Evolutionary conservation across 2,888 invertebrate species (phyloP).

Genomic region (Pseudanteris insignis): DNA sequence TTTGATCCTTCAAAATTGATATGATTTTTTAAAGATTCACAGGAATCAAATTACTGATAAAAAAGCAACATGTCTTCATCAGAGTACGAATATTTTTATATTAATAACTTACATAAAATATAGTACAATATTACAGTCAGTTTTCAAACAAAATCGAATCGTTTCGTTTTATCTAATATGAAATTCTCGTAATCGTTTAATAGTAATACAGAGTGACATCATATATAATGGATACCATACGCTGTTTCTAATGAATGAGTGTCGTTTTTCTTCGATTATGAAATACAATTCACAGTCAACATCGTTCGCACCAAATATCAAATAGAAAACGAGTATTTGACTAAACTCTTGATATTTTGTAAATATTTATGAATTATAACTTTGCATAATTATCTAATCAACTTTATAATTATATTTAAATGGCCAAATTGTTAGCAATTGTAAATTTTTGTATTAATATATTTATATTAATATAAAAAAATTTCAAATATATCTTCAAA

Average conservation of each 20-base stretch:
- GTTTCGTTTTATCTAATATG: slow-evolving; percentile 55
- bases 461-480: no score
- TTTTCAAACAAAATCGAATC: slow-evolving; percentile 61
- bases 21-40: no score
- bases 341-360: no score
- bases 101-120: slow-evolving; percentile 65
- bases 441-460: no score
- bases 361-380: no score
- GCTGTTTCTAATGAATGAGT: slow-evolving; percentile 54
- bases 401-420: no score
- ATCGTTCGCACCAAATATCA: slow-evolving; percentile 53
- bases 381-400: no score
- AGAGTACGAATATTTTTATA: slow-evolving; percentile 61
- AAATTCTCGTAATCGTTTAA: slow-evolving; percentile 59
- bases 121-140: slow-evolving; percentile 65
- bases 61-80: no score
- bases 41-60: no score
- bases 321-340: slow-evolving; percentile 28
- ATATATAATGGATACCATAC: slow-evolving; percentile 52
- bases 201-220: slow-evolving; percentile 55
- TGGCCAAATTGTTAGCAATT: no score
- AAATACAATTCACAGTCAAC: slow-evolving; percentile 53
- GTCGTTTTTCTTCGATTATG: slow-evolving; percentile 52
- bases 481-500: no score
- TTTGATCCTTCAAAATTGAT: no score